Base-by-base conservation (phyloP, 1,140 invertebrate genomes). In the Tribolium madens region DNA sequence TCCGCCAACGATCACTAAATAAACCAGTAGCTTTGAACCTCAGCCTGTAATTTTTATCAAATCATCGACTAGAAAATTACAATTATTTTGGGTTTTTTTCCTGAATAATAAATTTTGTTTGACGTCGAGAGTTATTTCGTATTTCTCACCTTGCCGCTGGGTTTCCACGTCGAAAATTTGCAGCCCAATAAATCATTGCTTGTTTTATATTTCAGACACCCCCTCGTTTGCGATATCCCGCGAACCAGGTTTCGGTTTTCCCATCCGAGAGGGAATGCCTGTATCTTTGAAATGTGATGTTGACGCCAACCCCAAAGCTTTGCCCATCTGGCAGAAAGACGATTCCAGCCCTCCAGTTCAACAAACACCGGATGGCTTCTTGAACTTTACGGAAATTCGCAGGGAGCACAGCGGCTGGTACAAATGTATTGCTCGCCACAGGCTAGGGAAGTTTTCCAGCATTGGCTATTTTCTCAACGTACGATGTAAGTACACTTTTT, bases 401-500 rank as follows among this genome's bases (percentile, higher is more conserved):
- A 88, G 91, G 15, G 89, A 92, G 75, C 93, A 96, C 86, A 93
- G 91, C 79, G 95, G 95, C 80, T 96, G 95, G 95, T 96, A 97
- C 87, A 93, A 95, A 84, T 97, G 95, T 87, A 92, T 93, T 18
- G 94, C 94, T 52, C 89, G 92, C 57, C 94, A 96, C 88, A 88
- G 92, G 79, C 90, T 95, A 80, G 92, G 93, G 7, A 91, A 93
- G 84, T 96, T 95, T 87, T 94, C 93, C 73, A 95, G 93, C 81
- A 96, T 96, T 82, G 95, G 94, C 75, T 96, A 96, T 87, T 96
- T 93, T 84, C 90, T 97, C 73, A 95, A 95, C 84, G 93, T 96
- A 75, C 87, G 94, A 86, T 91, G 94, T 96, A 87, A 93, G 93
- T 93, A 86, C 64, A 64, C 75, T 1, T n/a, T 57, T 52, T 13